These are phyloP conservation scores for Cephalopholis sonnerati DNA, from an alignment of 2,113 vertebrate genomes.

Conservation along the genomic window DNA sequence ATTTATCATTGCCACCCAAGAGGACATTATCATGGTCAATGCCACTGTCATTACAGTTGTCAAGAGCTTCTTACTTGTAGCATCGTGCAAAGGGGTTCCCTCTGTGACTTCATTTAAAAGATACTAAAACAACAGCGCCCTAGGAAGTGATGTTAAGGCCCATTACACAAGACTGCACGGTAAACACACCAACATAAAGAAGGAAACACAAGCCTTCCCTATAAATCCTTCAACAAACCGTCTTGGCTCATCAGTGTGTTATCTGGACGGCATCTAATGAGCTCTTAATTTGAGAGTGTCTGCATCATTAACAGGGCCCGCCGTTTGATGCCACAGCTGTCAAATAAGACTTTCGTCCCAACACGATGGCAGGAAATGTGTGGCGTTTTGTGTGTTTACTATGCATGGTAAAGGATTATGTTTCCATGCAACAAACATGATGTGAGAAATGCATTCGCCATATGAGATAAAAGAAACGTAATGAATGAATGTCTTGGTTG, in stretches of 20 bases:
- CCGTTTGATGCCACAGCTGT: slow-evolving; percentile 72
- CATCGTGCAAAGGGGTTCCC: not conserved
- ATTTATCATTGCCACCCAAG: slow-evolving; percentile 54
- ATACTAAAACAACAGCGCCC: not conserved
- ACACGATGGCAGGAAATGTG: slow-evolving; percentile 16
- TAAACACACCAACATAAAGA: slow-evolving; percentile 53
- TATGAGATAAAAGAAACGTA: not conserved
- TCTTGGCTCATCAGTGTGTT: slow-evolving; percentile 62
- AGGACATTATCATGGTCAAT: slow-evolving; percentile 33
- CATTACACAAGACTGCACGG: slow-evolving; percentile 56
- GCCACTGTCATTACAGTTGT: not conserved
- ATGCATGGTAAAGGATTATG: not conserved
- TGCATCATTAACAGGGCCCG: slow-evolving; percentile 68
- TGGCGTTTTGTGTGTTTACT: not conserved
- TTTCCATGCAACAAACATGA: not conserved
- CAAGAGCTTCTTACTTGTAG: not conserved
- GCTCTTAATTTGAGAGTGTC: slow-evolving; percentile 65
- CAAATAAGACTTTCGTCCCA: slow-evolving; percentile 66
- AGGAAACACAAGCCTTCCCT: slow-evolving; percentile 35
- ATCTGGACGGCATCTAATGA: slow-evolving; percentile 67
- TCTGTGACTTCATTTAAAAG: slow-evolving; percentile 5
- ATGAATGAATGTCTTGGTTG: not conserved
- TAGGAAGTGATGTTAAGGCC: slow-evolving; percentile 37
- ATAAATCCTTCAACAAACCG: slow-evolving; percentile 61
- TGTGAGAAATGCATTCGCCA: not conserved